Base-by-base conservation (phyloP, 2,888 invertebrate species). In the Hipparchia semele region DNA sequence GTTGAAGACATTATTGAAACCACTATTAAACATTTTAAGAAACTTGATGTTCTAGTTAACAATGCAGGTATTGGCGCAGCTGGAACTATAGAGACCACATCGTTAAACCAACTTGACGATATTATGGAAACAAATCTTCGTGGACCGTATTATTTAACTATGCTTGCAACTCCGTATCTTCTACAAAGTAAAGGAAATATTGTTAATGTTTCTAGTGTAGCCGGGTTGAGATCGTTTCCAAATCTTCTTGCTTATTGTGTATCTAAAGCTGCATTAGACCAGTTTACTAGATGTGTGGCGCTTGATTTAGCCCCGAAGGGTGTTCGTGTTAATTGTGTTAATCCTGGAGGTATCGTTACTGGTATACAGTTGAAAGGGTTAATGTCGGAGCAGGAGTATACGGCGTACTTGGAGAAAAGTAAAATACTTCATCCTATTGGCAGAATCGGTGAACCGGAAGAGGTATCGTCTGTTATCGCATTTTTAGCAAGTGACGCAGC, bases 161-260 rank as follows among this genome's bases (percentile, higher is more conserved):
- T 96, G 95, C 85, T 98, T 76, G 97, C 97, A 60, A 96, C 96
- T 0, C 98, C 99, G 2, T 95, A 98, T 89, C 93, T 99, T 8
- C 94, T 97, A 4, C 94, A 96, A 89, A 95, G 96, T 0, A 96
- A 97, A 88, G 98, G 98, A 33, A 97, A 95, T 80, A 96, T 99
- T 80, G 98, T 99, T 0, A 99, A 99, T 87, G 97, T 99, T 0
- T 99, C 99, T 2, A 98, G 98, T 86, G 97, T 99, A 0, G 97
- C 96, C 81, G 99, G 99, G 9, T 85, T 98, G 45, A 94, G 98
- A 85, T 95, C 99, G 75, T 99, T 99, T 83, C 96, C 98, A 0
- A 97, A 97, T 70, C 96, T 98, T n/a, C 88, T 99, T 70, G 96
- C 98, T 0, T 99, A 99, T 87, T 96, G 96, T 81, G 96, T 99